Conservation (phyloP, 2,797 vertebrate genomes). For the Sardinella longiceps region DNA sequence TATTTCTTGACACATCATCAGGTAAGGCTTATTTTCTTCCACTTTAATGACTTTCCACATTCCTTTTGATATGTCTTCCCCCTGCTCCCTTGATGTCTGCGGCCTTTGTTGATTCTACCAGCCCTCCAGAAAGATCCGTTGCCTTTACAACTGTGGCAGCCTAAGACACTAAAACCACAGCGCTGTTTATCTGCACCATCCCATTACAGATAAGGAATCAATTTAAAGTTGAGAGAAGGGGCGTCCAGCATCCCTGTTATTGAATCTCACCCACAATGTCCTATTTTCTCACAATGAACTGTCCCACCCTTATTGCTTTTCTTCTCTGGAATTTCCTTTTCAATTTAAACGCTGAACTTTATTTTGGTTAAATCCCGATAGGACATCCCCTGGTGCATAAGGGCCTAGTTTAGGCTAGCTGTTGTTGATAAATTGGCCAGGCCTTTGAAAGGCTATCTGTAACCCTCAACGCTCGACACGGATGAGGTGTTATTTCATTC, state of each 20-base stretch:
- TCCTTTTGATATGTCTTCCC: constrained; percentile 2
- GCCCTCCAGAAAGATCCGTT: constrained; percentile 33
- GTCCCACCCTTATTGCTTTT: constrained; percentile 37
- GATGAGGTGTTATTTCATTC: constrained; percentile 1
- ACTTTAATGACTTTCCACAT: constrained; percentile 10
- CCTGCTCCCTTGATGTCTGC: not conserved
- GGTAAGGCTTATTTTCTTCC: not conserved
- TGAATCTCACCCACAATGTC: constrained; percentile 30
- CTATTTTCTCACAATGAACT: constrained; percentile 36
- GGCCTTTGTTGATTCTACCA: constrained; percentile 26
- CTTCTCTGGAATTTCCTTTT: constrained; percentile 28
- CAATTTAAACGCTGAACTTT: not conserved
- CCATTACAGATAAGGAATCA: constrained; percentile 49
- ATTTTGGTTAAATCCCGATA: constrained; percentile 26
- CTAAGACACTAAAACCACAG: constrained; percentile 36
- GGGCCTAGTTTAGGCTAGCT: not conserved
- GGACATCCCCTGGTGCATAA: constrained; percentile 1
- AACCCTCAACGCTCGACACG: not conserved
- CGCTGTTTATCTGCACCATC: constrained; percentile 26
- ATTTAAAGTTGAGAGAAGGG: constrained; percentile 38
- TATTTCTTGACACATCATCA: constrained; percentile 28
- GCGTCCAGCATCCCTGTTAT: not conserved
- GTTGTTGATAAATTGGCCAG: not conserved
- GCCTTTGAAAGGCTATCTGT: not conserved
- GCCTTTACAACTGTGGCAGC: constrained; percentile 20